Conservation (phyloP, 2,113 vertebrate species). For the Myrmecophaga tridactyla region DNA sequence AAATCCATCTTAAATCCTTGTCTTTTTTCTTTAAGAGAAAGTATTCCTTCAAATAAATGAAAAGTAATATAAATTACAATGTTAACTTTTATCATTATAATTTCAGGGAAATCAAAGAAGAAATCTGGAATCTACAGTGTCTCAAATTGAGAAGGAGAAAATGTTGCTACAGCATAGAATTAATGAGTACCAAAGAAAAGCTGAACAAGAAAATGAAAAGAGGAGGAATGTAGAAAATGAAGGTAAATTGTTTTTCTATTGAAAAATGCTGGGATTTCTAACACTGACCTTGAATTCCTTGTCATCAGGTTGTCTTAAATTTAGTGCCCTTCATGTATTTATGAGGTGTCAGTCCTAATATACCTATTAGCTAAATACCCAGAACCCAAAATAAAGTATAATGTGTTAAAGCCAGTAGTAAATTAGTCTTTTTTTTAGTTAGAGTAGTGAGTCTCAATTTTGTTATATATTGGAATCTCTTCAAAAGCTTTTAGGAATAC, state of each 20-base stretch:
- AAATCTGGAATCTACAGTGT: slow-evolving; percentile 88
- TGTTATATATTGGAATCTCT: not conserved
- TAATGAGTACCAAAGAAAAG: slow-evolving; percentile 96
- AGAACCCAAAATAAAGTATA: not conserved
- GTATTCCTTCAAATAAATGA: not conserved
- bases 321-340: not conserved
- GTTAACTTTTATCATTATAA: slow-evolving; percentile 44
- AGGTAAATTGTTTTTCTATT: slow-evolving; percentile 83
- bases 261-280: not conserved
- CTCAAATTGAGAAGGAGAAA: slow-evolving; percentile 97
- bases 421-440: slow-evolving; percentile 17
- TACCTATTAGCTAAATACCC: not conserved
- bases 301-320: not conserved
- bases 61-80: not conserved
- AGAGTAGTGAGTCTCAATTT: not conserved
- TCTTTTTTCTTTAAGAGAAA: not conserved
- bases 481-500: not conserved
- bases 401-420: not conserved
- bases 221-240: slow-evolving; percentile 97
- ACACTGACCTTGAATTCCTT: not conserved
- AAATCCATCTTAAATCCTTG: not conserved
- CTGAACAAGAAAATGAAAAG: slow-evolving; percentile 96
- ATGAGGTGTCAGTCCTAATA: not conserved
- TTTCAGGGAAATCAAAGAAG: slow-evolving; percentile 89
- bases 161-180: slow-evolving; percentile 93